These are phyloP conservation scores for Taxidea taxus DNA, from an alignment of 2,113 vertebrate species.

Conservation along the genomic window DNA sequence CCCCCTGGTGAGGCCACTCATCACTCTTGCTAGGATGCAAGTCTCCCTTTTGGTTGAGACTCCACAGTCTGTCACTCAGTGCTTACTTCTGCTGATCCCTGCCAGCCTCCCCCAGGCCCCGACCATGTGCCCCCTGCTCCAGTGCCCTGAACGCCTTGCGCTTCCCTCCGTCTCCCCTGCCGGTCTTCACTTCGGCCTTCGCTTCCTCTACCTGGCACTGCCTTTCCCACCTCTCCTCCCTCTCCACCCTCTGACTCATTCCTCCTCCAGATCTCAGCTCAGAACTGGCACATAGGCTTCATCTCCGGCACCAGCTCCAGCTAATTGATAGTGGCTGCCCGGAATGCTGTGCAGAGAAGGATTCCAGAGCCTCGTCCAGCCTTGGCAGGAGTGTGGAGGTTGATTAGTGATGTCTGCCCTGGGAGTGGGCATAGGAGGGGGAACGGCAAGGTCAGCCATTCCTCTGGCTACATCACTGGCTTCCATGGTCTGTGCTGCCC, in stretches of 20 bases:
- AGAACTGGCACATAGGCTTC: neutral
- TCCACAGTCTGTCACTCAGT: neutral
- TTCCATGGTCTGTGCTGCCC: neutral
- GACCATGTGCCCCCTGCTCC: neutral
- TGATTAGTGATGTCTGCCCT: conserved; percentile 46
- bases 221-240: neutral
- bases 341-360: neutral
- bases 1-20: neutral
- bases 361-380: conserved; percentile 18
- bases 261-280: conserved; percentile 34
- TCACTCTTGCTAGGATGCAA: neutral
- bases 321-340: conserved; percentile 13
- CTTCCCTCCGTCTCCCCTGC: neutral
- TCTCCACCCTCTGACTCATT: conserved; percentile 31
- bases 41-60: neutral
- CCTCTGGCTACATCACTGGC: neutral
- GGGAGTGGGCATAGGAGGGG: neutral
- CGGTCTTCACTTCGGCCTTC: neutral
- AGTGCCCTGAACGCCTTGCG: neutral
- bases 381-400: neutral
- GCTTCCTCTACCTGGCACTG: neutral
- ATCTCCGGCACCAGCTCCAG: neutral
- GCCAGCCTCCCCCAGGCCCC: neutral
- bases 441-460: neutral
- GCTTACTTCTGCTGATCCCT: neutral